Percentiles rank a stretch among this genome's conserved stretches.
phyloP scores from a whole-genome alignment of 2,797 vertebrate species.

The Gobio occitaniae region DNA sequence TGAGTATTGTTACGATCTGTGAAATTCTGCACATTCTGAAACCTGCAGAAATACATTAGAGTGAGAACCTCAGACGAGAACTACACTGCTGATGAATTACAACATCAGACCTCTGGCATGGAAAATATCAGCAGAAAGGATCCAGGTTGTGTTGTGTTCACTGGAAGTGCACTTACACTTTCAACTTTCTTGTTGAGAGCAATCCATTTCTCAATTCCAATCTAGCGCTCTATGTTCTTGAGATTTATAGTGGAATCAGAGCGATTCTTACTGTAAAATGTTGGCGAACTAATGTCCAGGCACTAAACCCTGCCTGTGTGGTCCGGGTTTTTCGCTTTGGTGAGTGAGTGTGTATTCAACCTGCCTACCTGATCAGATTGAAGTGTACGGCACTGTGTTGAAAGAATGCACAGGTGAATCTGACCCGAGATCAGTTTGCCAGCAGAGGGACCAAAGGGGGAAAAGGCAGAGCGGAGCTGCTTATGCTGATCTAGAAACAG shows the following conservation, averaged over 20 bases:
- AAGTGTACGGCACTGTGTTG: conserved; percentile 34
- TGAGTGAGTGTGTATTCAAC: conserved; percentile 39
- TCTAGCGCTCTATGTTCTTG: neutral
- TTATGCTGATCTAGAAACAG: conserved; percentile 40
- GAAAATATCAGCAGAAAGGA: conserved; percentile 7
- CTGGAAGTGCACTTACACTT: conserved; percentile 37
- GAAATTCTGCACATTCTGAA: conserved; percentile 26
- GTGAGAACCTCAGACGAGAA: neutral
- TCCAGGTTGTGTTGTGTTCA: conserved; percentile 1
- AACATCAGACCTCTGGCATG: neutral
- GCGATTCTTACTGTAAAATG: neutral
- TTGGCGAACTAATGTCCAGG: conserved; percentile 33
- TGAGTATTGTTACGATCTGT: conserved; percentile 22
- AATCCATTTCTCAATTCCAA: conserved; percentile 17
- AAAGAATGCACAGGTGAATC: conserved; percentile 65
- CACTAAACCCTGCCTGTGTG: conserved; percentile 43
- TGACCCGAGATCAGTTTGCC: conserved; percentile 65
- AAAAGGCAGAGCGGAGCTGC: conserved; percentile 62
- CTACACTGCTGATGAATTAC: conserved; percentile 5
- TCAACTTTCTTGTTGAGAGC: neutral
- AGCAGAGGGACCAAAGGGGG: conserved; percentile 42
- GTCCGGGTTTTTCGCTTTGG: conserved; percentile 51
- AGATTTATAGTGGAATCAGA: conserved; percentile 25
- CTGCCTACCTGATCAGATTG: conserved; percentile 47
- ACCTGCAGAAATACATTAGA: conserved; percentile 11